phyloP scores from a whole-genome alignment of 92 coral and sea anemone genomes.

The Pocillopora grandis region DNA sequence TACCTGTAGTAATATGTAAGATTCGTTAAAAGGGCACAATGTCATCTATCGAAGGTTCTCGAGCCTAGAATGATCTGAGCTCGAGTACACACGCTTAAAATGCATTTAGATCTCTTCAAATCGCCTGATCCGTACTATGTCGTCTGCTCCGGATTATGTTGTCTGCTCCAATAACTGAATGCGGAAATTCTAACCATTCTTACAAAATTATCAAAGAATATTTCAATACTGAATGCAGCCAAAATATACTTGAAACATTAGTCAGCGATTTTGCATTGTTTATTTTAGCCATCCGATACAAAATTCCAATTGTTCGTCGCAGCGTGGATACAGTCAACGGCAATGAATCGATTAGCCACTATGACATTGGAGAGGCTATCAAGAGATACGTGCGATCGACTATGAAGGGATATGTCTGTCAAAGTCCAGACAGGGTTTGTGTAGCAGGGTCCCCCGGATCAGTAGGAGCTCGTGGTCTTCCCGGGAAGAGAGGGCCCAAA shows the following conservation, averaged over 20 bases:
- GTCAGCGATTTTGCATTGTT: not conserved
- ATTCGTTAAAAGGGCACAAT: too few species aligned
- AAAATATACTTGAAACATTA: not conserved
- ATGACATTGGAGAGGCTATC: not conserved
- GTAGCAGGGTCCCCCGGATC: slow-evolving; percentile 12
- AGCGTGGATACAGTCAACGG: not conserved
- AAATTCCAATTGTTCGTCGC: not conserved
- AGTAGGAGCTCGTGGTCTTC: slow-evolving; percentile 12
- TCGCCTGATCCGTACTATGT: too few species aligned
- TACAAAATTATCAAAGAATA: not conserved
- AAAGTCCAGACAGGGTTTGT: not conserved
- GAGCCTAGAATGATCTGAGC: too few species aligned
- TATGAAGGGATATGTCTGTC: not conserved
- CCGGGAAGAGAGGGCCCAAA: slow-evolving; percentile 14
- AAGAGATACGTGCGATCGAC: slow-evolving; percentile 9
- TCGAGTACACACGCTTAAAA: too few species aligned
- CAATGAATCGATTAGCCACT: not conserved
- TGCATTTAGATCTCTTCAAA: too few species aligned
- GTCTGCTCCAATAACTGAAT: too few species aligned
- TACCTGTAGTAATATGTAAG: too few species aligned
- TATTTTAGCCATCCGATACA: not conserved
- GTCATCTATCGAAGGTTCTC: too few species aligned
- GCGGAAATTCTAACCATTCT: too few species aligned
- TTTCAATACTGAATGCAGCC: not conserved
- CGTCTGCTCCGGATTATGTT: too few species aligned